Conservation (phyloP, 1,140 invertebrate species). For the Cyclina sinensis region DNA sequence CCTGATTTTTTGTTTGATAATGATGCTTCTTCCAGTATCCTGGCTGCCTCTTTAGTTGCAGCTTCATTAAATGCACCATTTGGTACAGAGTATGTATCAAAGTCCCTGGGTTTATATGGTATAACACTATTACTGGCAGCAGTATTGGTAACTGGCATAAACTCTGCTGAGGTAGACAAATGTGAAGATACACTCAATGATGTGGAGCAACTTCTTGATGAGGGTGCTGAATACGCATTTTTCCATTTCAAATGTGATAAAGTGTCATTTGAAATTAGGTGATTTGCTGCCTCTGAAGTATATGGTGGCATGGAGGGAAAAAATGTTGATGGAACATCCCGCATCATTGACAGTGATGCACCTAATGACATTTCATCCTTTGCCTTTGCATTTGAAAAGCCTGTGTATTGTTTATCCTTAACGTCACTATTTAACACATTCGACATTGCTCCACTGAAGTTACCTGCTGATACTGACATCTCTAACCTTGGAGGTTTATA, state of each 20-base stretch:
- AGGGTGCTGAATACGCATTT: not conserved
- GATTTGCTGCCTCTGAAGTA: not conserved
- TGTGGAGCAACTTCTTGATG: not conserved
- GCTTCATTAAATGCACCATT: conserved; percentile 23
- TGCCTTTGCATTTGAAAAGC: too few species aligned
- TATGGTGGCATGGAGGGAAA: not conserved
- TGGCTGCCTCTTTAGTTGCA: conserved; percentile 46
- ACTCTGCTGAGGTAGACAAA: conserved; percentile 13
- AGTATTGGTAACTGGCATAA: not conserved
- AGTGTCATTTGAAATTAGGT: not conserved
- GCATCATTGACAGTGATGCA: not conserved
- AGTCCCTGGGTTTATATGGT: conserved; percentile 43
- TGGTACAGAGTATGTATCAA: not conserved
- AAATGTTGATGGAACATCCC: not conserved
- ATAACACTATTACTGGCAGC: conserved; percentile 41
- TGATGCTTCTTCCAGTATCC: conserved; percentile 48
- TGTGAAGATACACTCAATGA: not conserved
- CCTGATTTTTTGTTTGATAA: conserved; percentile 29
- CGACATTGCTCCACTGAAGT: too few species aligned
- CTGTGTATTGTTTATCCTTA: too few species aligned
- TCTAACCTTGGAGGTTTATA: not conserved
- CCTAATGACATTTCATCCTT: not conserved
- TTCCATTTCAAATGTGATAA: conserved; percentile 46
- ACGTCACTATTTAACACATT: not conserved
- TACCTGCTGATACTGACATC: not conserved